These are phyloP conservation scores for Drosophila murphyi DNA, from an alignment of 1,140 invertebrate species.

Conservation along the genomic window DNA sequence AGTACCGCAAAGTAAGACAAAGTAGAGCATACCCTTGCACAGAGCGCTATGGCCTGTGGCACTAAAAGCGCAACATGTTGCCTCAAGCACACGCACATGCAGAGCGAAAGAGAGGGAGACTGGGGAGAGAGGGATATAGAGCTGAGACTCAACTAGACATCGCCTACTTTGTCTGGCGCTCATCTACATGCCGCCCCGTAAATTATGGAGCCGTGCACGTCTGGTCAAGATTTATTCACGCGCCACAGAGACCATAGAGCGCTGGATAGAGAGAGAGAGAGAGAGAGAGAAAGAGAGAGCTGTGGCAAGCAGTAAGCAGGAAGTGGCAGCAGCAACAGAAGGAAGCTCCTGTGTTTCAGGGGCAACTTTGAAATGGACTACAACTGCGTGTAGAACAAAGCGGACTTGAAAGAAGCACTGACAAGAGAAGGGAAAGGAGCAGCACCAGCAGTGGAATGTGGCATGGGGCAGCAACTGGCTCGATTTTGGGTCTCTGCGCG, in stretches of 20 bases:
- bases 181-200: slow-evolving; percentile 77
- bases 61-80: slow-evolving; percentile 82
- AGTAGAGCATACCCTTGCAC: slow-evolving; percentile 48
- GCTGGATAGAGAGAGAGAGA: background rate
- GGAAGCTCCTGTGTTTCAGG: slow-evolving; percentile 32
- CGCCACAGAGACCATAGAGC: slow-evolving; percentile 51
- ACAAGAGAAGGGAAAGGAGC: background rate
- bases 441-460: background rate
- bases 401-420: background rate
- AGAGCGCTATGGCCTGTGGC: slow-evolving; percentile 3
- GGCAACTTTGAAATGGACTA: slow-evolving; percentile 50
- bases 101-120: slow-evolving; percentile 30
- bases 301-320: slow-evolving; percentile 1
- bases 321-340: background rate
- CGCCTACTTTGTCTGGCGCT: slow-evolving; percentile 78
- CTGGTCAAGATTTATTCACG: slow-evolving; percentile 84
- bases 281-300: background rate
- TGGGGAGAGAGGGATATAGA: slow-evolving; percentile 36
- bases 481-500: slow-evolving; percentile 63
- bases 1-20: slow-evolving; percentile 81
- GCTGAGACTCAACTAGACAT: slow-evolving; percentile 53
- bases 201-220: slow-evolving; percentile 83
- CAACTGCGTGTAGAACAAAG: slow-evolving; percentile 42
- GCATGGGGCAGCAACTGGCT: slow-evolving; percentile 21
- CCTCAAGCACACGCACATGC: slow-evolving; percentile 57